Conservation (phyloP, 1,140 invertebrate species). For the Asobara japonica region DNA sequence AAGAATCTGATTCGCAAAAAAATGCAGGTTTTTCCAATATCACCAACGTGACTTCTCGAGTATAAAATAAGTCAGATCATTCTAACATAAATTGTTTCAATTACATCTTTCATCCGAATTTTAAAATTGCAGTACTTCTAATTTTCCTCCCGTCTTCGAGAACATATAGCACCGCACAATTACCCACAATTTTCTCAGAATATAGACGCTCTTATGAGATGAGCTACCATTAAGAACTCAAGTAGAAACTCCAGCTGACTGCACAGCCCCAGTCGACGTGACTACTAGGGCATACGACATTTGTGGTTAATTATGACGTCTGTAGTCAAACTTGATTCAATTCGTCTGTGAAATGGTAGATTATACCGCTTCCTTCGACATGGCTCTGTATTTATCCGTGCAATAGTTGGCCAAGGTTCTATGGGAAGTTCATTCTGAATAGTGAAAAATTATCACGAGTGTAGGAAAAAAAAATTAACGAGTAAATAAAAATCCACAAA, state of each 20-base stretch:
- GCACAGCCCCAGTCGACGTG: background rate
- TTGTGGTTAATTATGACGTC: background rate
- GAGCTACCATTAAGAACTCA: background rate
- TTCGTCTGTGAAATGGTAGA: background rate
- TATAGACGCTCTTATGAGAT: background rate
- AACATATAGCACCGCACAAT: background rate
- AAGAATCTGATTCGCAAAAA: too few relatives aligned
- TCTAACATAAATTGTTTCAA: too few relatives aligned
- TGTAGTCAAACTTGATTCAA: background rate
- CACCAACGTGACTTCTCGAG: too few relatives aligned
- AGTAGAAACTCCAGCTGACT: background rate
- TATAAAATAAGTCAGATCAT: too few relatives aligned
- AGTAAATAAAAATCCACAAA: too few relatives aligned
- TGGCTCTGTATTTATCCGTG: background rate
- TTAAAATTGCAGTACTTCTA: too few relatives aligned
- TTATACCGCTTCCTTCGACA: background rate
- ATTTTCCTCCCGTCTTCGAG: too few relatives aligned
- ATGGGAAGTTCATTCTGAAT: too few relatives aligned
- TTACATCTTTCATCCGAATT: too few relatives aligned
- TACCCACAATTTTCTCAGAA: background rate
- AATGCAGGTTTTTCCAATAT: too few relatives aligned
- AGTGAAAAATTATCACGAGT: too few relatives aligned
- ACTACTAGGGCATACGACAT: background rate
- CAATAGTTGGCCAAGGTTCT: background rate
- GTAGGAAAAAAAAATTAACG: too few relatives aligned